These are phyloP conservation scores for Dipodomys ordii DNA, from an alignment of 2,113 vertebrate species.

Conservation along the genomic window DNA sequence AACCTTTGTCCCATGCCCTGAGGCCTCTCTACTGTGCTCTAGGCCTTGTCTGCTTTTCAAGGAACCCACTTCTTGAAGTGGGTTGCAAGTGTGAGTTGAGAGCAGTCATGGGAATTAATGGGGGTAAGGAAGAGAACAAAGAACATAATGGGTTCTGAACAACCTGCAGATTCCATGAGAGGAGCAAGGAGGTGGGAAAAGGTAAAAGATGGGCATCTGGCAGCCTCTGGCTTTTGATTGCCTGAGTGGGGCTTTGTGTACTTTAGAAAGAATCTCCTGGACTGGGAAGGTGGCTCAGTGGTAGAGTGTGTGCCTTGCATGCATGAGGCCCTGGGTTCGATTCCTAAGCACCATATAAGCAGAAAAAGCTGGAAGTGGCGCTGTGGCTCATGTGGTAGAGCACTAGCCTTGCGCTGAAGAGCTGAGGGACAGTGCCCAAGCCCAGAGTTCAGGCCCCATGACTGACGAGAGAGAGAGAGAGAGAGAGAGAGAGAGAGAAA, in stretches of 20 bases:
- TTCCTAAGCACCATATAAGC: too few species aligned
- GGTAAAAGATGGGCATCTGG: neutral
- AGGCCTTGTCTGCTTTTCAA: slow-evolving; percentile 51
- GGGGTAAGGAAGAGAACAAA: neutral
- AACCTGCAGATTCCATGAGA: neutral
- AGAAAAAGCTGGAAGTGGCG: too few species aligned
- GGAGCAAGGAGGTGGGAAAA: neutral
- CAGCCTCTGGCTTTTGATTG: neutral
- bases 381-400: too few species aligned
- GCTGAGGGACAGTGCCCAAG: too few species aligned
- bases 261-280: too few species aligned
- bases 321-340: too few species aligned
- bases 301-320: too few species aligned
- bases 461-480: too few species aligned
- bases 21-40: neutral
- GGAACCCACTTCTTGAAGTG: neutral
- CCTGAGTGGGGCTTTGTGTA: neutral
- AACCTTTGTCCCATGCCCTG: slow-evolving; percentile 47
- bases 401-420: too few species aligned
- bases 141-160: neutral
- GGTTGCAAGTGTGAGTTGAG: neutral
- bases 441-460: too few species aligned
- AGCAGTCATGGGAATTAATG: neutral
- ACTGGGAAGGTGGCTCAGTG: too few species aligned
- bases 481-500: too few species aligned